Evolutionary conservation across 2,888 invertebrate species (phyloP), one percentile per base, ranked within the genome.

Genomic region (Drosophila mulleri): DNA sequence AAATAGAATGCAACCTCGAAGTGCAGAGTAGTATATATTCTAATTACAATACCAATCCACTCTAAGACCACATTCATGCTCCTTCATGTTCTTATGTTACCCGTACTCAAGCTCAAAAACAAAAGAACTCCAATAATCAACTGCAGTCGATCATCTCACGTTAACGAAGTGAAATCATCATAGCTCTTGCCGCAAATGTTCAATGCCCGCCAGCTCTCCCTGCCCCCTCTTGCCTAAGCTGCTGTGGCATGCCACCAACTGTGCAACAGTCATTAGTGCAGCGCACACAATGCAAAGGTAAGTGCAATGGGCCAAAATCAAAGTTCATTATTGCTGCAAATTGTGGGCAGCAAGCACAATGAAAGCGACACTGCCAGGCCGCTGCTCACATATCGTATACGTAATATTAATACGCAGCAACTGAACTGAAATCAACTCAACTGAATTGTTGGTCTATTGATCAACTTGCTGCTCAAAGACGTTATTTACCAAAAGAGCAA

Each of bases 321-420:
- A 69, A 80, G 72, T 83, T 86, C 81, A 75, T 86, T 88, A 85
- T 73, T 80, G 62, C 66, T 63, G 67, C 73, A 54, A 59, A 59
- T 68, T 83, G 80, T 60, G 48, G 79, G 87, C 78, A 64, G 87
- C 78, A 59, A 65, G 78, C 52, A 62, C 75, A 76, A 72, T 69
- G 65, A 65, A 71, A 41, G 35, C 41, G 45, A 53, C 54, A 52
- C 18, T 56, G 35, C 35, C 56, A 18, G 47, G 48, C 57, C 47
- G 39, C 50, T 42, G 57, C 45, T 67, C 82, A 83, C 73, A 83
- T 72, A 80, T 54, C 88, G 85, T 86, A 82, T 88, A 69, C 85
- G 86, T 69, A 69, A 79, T 82, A 75, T 83, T 72, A 79, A 82
- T 87, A 54, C 67, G 73, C 83, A 76, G 66, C 72, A 57, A 64